A percentile compares a stretch with the other conserved stretches of the same genome.
Evolutionary conservation across 2,888 invertebrate genomes (phyloP).

Genomic region (Myopa tessellatipennis): DNA sequence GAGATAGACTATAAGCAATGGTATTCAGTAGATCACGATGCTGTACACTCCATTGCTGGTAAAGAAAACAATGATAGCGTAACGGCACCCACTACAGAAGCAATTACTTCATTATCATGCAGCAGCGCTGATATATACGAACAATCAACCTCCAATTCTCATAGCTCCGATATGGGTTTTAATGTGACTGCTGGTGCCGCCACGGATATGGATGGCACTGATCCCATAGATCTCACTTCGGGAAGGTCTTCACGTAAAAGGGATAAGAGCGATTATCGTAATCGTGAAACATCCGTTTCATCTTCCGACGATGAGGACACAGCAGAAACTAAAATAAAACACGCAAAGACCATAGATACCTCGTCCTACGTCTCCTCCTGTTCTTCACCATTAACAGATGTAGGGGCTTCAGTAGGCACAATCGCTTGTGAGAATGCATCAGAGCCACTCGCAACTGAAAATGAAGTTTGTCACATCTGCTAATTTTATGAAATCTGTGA

Average conservation of each 20-base stretch:
- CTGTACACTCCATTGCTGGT: too few relatives aligned
- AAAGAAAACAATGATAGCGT: slow-evolving; percentile 10
- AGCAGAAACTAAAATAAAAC: slow-evolving; percentile 5
- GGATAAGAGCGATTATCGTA: slow-evolving; percentile 15
- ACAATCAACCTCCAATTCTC: background rate
- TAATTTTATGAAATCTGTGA: background rate
- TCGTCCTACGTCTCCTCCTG: background rate
- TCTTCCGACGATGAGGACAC: slow-evolving; percentile 38
- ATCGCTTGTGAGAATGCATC: background rate
- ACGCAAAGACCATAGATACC: background rate
- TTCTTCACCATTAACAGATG: background rate
- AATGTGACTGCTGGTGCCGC: slow-evolving; percentile 6
- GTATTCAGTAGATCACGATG: background rate
- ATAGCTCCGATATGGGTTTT: slow-evolving; percentile 5
- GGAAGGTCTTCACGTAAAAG: background rate
- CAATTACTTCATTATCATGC: background rate
- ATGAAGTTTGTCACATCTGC: background rate
- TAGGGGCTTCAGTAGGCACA: background rate
- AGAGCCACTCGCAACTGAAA: background rate
- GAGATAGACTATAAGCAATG: background rate
- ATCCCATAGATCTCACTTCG: slow-evolving; percentile 14
- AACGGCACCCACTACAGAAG: too few relatives aligned
- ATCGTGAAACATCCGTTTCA: background rate
- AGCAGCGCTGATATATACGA: slow-evolving; percentile 6
- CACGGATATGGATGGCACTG: background rate